A percentile compares a stretch with the other conserved stretches of the same genome.
phyloP scores from a whole-genome alignment of 2,113 vertebrate species.

The Baryphthengus martii region DNA sequence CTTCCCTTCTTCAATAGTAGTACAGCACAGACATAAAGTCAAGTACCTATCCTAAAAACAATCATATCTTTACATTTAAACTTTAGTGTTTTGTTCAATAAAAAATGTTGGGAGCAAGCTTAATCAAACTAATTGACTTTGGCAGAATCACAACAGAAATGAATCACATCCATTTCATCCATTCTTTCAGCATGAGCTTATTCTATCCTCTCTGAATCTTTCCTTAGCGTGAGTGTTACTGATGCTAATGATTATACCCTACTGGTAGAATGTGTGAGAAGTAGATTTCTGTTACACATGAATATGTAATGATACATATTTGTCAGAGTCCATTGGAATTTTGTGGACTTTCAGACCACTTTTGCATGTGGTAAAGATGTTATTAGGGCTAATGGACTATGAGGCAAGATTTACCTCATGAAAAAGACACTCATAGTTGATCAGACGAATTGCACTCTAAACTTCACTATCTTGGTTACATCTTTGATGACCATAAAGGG shows the following conservation, averaged over 20 bases:
- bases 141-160: neutral
- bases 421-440: neutral
- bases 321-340: neutral
- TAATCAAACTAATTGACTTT: neutral
- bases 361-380: neutral
- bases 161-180: neutral
- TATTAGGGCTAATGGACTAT: neutral
- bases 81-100: neutral
- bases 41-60: neutral
- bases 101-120: neutral
- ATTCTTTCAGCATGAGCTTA: neutral
- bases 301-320: neutral
- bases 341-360: neutral
- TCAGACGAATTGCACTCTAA: neutral
- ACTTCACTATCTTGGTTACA: neutral
- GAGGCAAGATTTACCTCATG: neutral
- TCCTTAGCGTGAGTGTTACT: neutral
- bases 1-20: neutral
- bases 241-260: neutral
- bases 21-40: neutral
- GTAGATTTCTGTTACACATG: neutral
- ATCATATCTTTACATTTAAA: neutral
- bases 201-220: neutral
- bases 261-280: neutral
- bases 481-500: neutral